Conservation (phyloP, 2,113 vertebrate genomes). For the Actenoides lindsayi region DNA sequence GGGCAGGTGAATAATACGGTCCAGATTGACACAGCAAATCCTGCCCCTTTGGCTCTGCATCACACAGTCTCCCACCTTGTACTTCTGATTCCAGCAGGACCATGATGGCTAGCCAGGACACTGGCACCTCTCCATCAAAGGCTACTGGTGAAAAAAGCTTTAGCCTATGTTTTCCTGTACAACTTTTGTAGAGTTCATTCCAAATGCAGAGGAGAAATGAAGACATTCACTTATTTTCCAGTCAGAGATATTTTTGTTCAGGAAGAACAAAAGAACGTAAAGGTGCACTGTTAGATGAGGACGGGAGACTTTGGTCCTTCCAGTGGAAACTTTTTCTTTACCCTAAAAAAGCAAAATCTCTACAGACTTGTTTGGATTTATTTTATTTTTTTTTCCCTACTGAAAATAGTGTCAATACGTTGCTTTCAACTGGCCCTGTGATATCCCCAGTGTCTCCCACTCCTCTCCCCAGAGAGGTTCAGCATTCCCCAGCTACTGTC, state of each 20-base stretch:
- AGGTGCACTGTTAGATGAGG: neutral
- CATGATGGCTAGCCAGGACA: accelerated
- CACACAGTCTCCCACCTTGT: accelerated
- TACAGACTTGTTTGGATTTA: neutral
- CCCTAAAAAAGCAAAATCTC: neutral
- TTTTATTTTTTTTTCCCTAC: neutral
- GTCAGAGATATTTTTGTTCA: neutral
- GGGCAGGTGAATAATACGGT: accelerated
- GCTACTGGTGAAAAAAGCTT: neutral
- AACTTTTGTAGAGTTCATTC: neutral
- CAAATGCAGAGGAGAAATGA: neutral
- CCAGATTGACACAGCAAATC: neutral
- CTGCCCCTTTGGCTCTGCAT: neutral
- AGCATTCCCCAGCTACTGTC: neutral
- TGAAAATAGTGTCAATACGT: accelerated
- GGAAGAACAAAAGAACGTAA: neutral
- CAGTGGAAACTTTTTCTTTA: neutral
- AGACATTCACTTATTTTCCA: neutral
- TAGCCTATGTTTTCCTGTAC: neutral
- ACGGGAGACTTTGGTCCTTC: neutral
- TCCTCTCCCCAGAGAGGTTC: neutral
- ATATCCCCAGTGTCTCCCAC: neutral
- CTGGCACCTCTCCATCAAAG: neutral
- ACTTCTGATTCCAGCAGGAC: neutral
- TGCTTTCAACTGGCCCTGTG: neutral